Evolutionary conservation across 2,113 vertebrate genomes (phyloP), one percentile per base, ranked within the genome.

Genomic region (Hipposideros armiger): DNA sequence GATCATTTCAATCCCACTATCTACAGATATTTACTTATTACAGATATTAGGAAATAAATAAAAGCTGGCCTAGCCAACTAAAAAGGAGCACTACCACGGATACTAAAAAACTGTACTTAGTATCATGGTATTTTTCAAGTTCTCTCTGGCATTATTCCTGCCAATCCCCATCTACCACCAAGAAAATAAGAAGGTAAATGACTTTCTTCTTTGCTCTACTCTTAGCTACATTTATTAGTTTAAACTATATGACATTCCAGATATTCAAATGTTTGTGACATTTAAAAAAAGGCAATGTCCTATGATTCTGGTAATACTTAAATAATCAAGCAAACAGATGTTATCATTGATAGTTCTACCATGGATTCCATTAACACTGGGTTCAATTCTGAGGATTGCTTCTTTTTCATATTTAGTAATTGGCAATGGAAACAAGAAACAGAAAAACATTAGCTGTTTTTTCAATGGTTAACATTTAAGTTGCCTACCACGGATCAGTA

Each of bases 331-430:
- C 22, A 72, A 82, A 91, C 3, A 85, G 17, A 86, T 20, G 22
- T 45, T 36, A 30, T 40, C 62, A 11, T 50, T 9, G 32, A 56
- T 40, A 67, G 36, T 64, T 54, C 58, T 86, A 69, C 1, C 70
- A 81, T 17, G 22, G 58, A 76, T 9, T 69, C 28, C 50, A 4
- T 28, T 60, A 77, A 10, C 40, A 83, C 3, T 50, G 26, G 45
- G 60, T 58, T 90, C 36, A 90, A 76, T 45, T 60, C 26, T 66
- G 15, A 81, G 30, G 13, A 47, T 5, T 91, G 24, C 30, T 76
- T 88, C 69, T 88, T 54, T 54, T 87, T 54, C 74, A 54, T 70
- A 78, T 89, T 92, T 94, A 84, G 15, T 54, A 94, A 85, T 8
- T 86, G 17, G n/a, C 82, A 76, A 80, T 4, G 30, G 36, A 64